Evolutionary conservation across 1,140 invertebrate genomes (phyloP).

Genomic region (Drosophila setifemur): DNA sequence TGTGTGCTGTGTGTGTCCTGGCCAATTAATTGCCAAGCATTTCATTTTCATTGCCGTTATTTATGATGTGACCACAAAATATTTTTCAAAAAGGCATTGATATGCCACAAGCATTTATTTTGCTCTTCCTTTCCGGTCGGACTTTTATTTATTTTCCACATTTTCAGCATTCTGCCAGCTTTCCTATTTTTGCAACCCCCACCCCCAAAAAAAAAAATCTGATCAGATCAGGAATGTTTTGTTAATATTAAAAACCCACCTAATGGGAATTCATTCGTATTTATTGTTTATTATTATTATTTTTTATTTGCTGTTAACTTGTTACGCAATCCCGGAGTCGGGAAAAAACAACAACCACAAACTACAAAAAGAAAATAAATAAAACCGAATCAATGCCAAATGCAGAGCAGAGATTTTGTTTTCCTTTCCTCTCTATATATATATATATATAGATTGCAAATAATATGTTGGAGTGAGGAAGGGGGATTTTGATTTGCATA

Average conservation of each 20-base stretch:
- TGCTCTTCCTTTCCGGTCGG: constrained; percentile 20
- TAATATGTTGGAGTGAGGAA: too few species aligned
- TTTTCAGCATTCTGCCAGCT: background rate
- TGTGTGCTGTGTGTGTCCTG: constrained; percentile 25
- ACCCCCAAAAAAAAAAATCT: too few species aligned
- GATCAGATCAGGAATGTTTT: constrained; percentile 16
- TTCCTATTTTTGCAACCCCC: background rate
- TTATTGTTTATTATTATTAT: constrained; percentile 18
- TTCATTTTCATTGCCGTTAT: constrained; percentile 71
- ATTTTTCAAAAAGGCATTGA: constrained; percentile 59
- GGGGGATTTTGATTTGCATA: constrained; percentile 19
- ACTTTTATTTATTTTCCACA: constrained; percentile 11
- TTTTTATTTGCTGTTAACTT: background rate
- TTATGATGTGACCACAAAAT: constrained; percentile 72
- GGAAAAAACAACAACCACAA: too few species aligned
- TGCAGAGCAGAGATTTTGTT: background rate
- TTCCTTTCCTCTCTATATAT: background rate
- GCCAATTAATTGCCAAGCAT: constrained; percentile 70
- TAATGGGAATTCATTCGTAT: constrained; percentile 36
- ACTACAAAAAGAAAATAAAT: background rate
- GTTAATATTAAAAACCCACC: constrained; percentile 43
- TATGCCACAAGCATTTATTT: constrained; percentile 48
- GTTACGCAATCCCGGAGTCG: background rate
- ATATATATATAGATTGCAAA: background rate
- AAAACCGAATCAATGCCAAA: background rate